Base-by-base conservation (phyloP, 2,113 vertebrate genomes). In the Hyla sarda region DNA sequence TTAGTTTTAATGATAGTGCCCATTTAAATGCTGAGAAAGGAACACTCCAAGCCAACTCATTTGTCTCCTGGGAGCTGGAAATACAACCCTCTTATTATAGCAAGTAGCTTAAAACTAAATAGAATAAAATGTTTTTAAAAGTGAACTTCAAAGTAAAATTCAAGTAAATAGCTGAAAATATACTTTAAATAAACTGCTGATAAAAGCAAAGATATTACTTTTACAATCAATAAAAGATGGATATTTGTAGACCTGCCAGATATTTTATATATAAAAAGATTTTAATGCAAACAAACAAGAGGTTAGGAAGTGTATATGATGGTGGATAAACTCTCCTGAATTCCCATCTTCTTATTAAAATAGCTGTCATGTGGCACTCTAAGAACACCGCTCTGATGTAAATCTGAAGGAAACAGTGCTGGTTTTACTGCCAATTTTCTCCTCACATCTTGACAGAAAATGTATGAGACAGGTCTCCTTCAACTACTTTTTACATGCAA, bases 401-500 rank as follows among this genome's bases (percentile, higher is more conserved):
- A 86, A 72, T 86, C 30, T 80, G 77, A 54, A 72, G 32, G 77
- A 80, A 79, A 86, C 74, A 16, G 23, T 14, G 34, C 52, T 72
- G 25, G 25, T 86, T 73, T 80, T 86, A 81, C 84, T 86, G 76
- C 62, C 83, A 79, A 73, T 87, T 82, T 87, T 56, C 52, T 74
- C 69, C 56, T 87, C 78, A 87, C 50, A 82, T 82, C 28, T 81
- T 87, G 78, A 87, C 77, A 87, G 85, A 56, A 50, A 86, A 74
- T 74, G 69, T 82, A 82, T 74, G 67, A 82, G 83, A 60, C 78
- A 87, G 75, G 54, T 81, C 85, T 82, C 69, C 85, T 87, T 87
- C 78, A 87, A 87, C 76, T 73, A 50, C 37, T 87, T 87, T 85
- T 82, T 32, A 58, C 62, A 87, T 87, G 85, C 76, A 87, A 82